These are phyloP conservation scores for Carlito syrichta DNA, from an alignment of 2,113 vertebrate species.

Conservation along the genomic window DNA sequence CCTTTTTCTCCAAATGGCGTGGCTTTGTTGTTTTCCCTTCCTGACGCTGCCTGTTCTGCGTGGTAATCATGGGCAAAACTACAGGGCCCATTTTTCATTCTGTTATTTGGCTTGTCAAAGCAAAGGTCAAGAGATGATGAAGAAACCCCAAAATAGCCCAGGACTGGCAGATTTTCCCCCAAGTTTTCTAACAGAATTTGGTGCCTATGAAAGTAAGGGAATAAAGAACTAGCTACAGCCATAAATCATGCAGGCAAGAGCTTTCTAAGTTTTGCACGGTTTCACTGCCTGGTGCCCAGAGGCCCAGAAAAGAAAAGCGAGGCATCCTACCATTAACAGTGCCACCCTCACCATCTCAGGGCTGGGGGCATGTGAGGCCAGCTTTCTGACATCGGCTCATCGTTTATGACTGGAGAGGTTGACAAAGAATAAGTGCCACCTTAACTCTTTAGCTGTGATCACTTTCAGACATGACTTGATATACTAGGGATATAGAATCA, in stretches of 20 bases:
- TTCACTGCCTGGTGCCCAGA: slow-evolving; percentile 42
- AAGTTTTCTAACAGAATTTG: slow-evolving; percentile 68
- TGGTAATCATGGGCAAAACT: slow-evolving; percentile 62
- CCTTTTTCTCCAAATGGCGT: background rate
- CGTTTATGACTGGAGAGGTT: background rate
- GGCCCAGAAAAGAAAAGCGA: slow-evolving; percentile 48
- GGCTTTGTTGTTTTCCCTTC: slow-evolving; percentile 47
- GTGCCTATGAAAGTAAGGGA: slow-evolving; percentile 70
- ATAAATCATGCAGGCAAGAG: slow-evolving; percentile 36
- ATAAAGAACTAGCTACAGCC: slow-evolving; percentile 64
- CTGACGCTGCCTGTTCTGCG: slow-evolving; percentile 29
- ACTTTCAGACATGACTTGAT: slow-evolving; percentile 24
- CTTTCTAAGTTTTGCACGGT: slow-evolving; percentile 56
- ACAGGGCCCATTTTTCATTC: slow-evolving; percentile 68
- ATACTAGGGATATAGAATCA: background rate
- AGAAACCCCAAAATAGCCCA: slow-evolving; percentile 73
- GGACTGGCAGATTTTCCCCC: slow-evolving; percentile 58
- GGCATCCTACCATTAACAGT: slow-evolving; percentile 28
- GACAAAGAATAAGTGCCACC: slow-evolving; percentile 36
- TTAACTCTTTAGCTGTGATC: slow-evolving; percentile 38
- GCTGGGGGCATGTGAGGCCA: background rate
- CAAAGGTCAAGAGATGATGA: slow-evolving; percentile 76
- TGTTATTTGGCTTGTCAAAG: slow-evolving; percentile 75
- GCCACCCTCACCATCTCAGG: background rate
- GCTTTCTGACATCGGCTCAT: slow-evolving; percentile 34